Conservation (phyloP, 2,113 vertebrate species). For the Gymnobelideus leadbeateri region DNA sequence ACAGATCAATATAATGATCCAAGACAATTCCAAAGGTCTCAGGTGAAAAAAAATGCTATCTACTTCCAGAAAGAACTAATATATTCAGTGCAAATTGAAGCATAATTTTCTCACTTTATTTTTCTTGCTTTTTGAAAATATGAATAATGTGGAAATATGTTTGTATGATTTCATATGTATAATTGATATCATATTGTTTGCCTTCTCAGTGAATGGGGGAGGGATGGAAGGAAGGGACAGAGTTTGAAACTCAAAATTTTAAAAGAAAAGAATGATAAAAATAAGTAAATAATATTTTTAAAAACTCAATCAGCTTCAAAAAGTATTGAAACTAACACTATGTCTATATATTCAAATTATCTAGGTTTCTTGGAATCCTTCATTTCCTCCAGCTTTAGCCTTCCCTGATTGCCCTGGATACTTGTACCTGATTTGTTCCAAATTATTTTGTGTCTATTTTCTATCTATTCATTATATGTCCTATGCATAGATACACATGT, state of each 20-base stretch:
- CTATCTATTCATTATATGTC: neutral
- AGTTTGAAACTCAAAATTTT: conserved; percentile 44
- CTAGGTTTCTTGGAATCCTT: neutral
- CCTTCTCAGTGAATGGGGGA: neutral
- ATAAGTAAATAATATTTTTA: conserved; percentile 9
- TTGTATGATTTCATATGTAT: no score
- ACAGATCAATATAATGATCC: no score
- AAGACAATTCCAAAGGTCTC: no score
- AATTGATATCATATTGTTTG: no score
- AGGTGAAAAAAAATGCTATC: no score
- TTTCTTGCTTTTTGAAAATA: no score
- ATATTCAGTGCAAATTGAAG: no score
- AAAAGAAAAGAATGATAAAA: conserved; percentile 17
- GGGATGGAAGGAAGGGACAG: neutral
- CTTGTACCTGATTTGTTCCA: neutral
- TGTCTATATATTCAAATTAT: neutral
- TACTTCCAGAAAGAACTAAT: no score
- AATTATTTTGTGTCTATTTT: neutral
- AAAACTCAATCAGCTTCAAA: neutral
- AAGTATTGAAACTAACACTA: conserved; percentile 30
- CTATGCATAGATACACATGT: neutral
- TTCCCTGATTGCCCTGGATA: neutral
- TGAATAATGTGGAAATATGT: no score
- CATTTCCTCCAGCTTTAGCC: neutral
- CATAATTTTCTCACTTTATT: no score